These are phyloP conservation scores for Petrocephalus schoutedeni DNA, from an alignment of 2,797 vertebrate genomes.

Conservation along the genomic window DNA sequence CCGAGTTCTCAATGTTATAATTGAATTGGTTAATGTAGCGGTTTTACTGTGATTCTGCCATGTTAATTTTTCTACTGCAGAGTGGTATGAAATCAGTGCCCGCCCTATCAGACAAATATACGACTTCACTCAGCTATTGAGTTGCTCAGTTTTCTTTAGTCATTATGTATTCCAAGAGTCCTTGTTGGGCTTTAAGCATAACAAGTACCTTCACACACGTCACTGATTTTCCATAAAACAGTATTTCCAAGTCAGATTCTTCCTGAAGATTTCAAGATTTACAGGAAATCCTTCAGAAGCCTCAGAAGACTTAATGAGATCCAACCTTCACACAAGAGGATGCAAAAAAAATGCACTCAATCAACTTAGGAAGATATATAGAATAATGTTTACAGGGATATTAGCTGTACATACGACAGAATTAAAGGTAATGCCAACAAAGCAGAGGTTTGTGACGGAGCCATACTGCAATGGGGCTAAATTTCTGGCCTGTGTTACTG, in stretches of 20 bases:
- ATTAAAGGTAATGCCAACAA: background rate
- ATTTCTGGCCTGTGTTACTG: background rate
- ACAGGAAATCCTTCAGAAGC: background rate
- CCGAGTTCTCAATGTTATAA: too few species aligned
- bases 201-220: background rate
- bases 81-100: background rate
- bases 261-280: background rate
- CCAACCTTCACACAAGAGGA: background rate
- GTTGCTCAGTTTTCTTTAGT: background rate
- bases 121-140: background rate
- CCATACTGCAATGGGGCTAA: background rate
- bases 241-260: background rate
- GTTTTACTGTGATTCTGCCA: background rate
- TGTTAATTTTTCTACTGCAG: background rate
- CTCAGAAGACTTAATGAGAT: background rate
- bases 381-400: background rate
- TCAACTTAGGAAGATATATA: background rate
- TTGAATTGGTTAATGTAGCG: background rate
- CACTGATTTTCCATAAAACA: background rate
- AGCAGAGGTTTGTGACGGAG: background rate
- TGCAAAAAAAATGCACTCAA: background rate
- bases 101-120: background rate
- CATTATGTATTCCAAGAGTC: background rate
- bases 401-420: background rate
- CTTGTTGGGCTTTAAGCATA: background rate